These are phyloP conservation scores for Polydesmus complanatus DNA, from an alignment of 2,888 invertebrate genomes.

Conservation along the genomic window DNA sequence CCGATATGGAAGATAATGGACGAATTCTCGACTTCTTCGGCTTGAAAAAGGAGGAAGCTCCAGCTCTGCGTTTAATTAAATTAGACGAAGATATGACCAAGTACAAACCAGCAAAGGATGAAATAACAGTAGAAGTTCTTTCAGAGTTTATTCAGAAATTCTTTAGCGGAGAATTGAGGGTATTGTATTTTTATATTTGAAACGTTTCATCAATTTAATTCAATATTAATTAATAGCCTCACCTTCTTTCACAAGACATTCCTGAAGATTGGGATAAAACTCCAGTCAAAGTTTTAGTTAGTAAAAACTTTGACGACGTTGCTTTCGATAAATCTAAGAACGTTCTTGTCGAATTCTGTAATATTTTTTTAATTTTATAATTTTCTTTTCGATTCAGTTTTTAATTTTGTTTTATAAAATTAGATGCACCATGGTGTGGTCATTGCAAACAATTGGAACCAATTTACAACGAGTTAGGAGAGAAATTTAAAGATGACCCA, in stretches of 20 bases:
- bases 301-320: slow-evolving; percentile 89
- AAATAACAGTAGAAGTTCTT: slow-evolving; percentile 50
- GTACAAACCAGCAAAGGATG: slow-evolving; percentile 71
- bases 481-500: slow-evolving; percentile 68
- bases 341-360: slow-evolving; percentile 92
- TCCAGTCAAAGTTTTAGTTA: slow-evolving; percentile 83
- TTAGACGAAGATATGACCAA: slow-evolving; percentile 96
- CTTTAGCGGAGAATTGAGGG: slow-evolving; percentile 78
- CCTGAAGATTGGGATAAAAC: slow-evolving; percentile 95
- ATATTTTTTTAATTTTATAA: slow-evolving; percentile 15
- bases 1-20: slow-evolving; percentile 88
- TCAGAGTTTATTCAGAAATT: slow-evolving; percentile 75
- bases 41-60: slow-evolving; percentile 84
- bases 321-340: slow-evolving; percentile 73
- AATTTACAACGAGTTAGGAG: slow-evolving; percentile 89
- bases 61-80: slow-evolving; percentile 78
- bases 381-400: neutral
- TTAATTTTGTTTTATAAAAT: neutral
- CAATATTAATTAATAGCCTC: slow-evolving; percentile 54
- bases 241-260: slow-evolving; percentile 81
- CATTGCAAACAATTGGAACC: slow-evolving; percentile 97
- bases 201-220: too few species aligned
- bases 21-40: slow-evolving; percentile 99
- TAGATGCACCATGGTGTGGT: slow-evolving; percentile 87
- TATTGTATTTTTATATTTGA: slow-evolving; percentile 23